Evolutionary conservation across 2,888 invertebrate genomes (phyloP), one percentile per base, ranked within the genome.

Genomic region (Drosophila sordidapex): DNA sequence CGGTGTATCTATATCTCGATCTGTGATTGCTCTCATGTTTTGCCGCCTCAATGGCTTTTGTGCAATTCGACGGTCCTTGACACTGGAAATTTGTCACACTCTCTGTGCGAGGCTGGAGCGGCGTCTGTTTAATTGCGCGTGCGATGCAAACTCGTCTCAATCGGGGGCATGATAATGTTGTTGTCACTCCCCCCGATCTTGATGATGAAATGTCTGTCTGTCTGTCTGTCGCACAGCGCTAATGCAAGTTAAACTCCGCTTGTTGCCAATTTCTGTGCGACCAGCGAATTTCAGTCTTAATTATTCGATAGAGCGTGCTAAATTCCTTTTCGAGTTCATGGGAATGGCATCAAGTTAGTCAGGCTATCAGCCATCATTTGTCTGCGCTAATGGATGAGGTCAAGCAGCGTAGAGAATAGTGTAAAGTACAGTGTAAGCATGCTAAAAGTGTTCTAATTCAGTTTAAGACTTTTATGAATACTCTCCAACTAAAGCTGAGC

Each of bases 231-330:
- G 83, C 82, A 81, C 86, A 79, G 80, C 79, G 79, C 82, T 90
- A 91, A 91, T 90, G 88, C 76, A 79, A 90, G 90, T 87, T 91
- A 88, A 91, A 91, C 87, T 88, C 85, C 91, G 90, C 90, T 91
- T 90, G 51, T 64, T 74, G 85, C 87, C 82, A 85, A 87, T 87
- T 87, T 87, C 74, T 79, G 83, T 82, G 87, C 29, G 56, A 56
- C 29, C 49, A 35, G 25, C 64, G 64, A 71, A 38, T 70, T 69
- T 58, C 48, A 31, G 36, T n/a, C 49, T 46, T 58, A 82, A 73
- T 71, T 75, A 54, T 38, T 54, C 74, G 68, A 69, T 54, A 53
- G 63, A 59, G 76, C 74, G 65, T 78, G 76, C 52, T 48, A 51
- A 83, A 83, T 81, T 46, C 53, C 48, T 43, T 25, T 21, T 54